A percentile compares a stretch with the other conserved stretches of the same genome.
These are phyloP conservation scores for Tachina lurida DNA, from an alignment of 2,888 invertebrate species.

Conservation along the genomic window DNA sequence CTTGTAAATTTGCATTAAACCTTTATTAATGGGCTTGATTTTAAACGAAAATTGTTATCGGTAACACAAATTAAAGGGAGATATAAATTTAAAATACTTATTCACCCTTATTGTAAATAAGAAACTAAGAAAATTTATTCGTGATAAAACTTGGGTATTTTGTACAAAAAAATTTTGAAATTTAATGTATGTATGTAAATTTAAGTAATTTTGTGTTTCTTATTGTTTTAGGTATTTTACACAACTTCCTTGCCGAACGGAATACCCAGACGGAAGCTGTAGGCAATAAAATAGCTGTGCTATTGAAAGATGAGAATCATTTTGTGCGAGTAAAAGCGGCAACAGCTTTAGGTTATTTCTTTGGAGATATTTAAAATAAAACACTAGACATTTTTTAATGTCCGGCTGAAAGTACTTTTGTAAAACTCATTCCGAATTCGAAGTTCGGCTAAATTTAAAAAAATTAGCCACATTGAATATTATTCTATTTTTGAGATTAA, in stretches of 20 bases:
- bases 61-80: too few relatives aligned
- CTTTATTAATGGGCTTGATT: too few relatives aligned
- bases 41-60: too few relatives aligned
- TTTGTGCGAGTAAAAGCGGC: conserved; percentile 81
- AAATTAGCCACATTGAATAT: background rate
- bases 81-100: too few relatives aligned
- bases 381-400: background rate
- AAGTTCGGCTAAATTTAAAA: too few relatives aligned
- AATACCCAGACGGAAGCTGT: conserved; percentile 80
- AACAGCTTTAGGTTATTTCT: conserved; percentile 82
- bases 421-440: too few relatives aligned
- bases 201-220: background rate
- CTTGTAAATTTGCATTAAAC: too few relatives aligned
- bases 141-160: too few relatives aligned
- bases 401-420: background rate
- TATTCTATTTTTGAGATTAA: background rate
- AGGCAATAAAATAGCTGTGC: conserved; percentile 80
- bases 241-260: conserved; percentile 80
- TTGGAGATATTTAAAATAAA: conserved; percentile 79
- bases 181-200: too few relatives aligned
- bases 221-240: conserved; percentile 77
- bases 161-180: too few relatives aligned
- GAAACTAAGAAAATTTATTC: too few relatives aligned
- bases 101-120: too few relatives aligned
- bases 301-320: conserved; percentile 81